Percentiles rank a stretch among this genome's conserved stretches.
Evolutionary conservation across 2,888 invertebrate genomes (phyloP).

Genomic region (Melitaea athalia): DNA sequence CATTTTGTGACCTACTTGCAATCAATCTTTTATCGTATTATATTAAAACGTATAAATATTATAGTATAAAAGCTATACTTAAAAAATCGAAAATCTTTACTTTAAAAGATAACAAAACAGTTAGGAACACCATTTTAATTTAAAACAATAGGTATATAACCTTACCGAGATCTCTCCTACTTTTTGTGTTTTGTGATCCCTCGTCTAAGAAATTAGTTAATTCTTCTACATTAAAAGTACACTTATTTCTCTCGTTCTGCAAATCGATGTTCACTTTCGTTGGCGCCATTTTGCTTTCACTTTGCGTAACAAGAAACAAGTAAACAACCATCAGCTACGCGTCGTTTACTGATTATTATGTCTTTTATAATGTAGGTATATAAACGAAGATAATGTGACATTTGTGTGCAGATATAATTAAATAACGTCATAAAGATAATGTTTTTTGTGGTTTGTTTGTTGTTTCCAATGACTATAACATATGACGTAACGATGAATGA

Average conservation of each 20-base stretch:
- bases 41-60: too few relatives aligned
- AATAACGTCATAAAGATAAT: too few relatives aligned
- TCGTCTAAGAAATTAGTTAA: constrained; percentile 90
- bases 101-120: not conserved
- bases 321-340: not conserved
- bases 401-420: not conserved
- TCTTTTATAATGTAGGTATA: not conserved
- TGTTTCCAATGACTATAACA: too few relatives aligned
- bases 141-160: not conserved
- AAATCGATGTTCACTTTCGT: constrained; percentile 85
- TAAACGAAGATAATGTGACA: not conserved
- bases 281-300: constrained; percentile 39
- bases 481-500: too few relatives aligned
- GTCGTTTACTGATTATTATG: not conserved
- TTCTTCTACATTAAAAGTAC: constrained; percentile 87
- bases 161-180: constrained; percentile 77
- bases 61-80: too few relatives aligned
- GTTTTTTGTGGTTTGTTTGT: too few relatives aligned
- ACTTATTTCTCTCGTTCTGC: constrained; percentile 85
- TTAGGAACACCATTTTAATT: not conserved
- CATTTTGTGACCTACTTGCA: too few relatives aligned
- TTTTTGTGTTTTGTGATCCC: constrained; percentile 84
- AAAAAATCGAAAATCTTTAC: not conserved
- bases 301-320: not conserved
- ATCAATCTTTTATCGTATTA: too few relatives aligned